These are phyloP conservation scores for Petrolisthes cinctipes DNA, from an alignment of 2,888 invertebrate genomes.

Conservation along the genomic window DNA sequence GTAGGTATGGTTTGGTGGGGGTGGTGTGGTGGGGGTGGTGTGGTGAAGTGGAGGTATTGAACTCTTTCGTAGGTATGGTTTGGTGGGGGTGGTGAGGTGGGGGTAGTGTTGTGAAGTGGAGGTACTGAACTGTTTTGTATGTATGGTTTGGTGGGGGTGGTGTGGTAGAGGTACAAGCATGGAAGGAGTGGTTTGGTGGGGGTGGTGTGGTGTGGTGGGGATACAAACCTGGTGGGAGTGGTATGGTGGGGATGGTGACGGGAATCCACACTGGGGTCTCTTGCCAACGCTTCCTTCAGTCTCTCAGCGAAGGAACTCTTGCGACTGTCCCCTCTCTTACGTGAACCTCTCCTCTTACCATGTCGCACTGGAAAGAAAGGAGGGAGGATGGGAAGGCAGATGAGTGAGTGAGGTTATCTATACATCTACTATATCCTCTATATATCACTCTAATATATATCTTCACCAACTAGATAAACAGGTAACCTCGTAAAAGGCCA, in stretches of 20 bases:
- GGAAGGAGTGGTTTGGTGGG: too few relatives aligned
- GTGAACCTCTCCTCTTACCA: conserved; percentile 4
- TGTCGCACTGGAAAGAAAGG: neutral
- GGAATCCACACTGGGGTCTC: conserved; percentile 28
- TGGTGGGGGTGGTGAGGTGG: too few relatives aligned
- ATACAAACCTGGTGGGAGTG: neutral
- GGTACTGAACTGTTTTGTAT: neutral
- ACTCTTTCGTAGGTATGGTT: too few relatives aligned
- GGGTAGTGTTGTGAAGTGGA: neutral
- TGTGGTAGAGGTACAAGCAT: neutral
- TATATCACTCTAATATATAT: neutral
- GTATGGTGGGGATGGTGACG: neutral
- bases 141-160: too few relatives aligned
- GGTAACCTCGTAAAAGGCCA: too few relatives aligned
- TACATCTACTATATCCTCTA: neutral
- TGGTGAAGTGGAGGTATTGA: too few relatives aligned
- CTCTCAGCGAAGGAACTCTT: conserved; percentile 44
- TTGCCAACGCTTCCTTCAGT: conserved; percentile 35
- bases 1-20: too few relatives aligned
- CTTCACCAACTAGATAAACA: too few relatives aligned
- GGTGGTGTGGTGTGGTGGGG: neutral
- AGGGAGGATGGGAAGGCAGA: neutral
- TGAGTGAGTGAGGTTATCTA: neutral
- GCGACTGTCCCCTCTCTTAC: conserved; percentile 11
- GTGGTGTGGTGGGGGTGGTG: too few relatives aligned